These are phyloP conservation scores for Drosophila acutilabella DNA, from an alignment of 2,888 invertebrate species.

Conservation along the genomic window DNA sequence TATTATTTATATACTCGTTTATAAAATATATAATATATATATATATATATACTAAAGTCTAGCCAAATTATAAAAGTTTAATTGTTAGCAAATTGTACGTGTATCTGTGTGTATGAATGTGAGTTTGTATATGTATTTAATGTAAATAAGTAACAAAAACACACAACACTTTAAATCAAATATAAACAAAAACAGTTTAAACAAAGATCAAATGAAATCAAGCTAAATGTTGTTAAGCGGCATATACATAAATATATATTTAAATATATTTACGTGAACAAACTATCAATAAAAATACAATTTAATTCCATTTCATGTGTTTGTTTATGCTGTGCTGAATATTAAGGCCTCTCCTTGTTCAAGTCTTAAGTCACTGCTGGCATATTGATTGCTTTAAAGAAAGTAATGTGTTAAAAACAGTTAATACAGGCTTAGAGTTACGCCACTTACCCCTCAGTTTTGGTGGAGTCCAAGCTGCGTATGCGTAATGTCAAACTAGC, in stretches of 20 bases:
- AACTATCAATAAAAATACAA: slow-evolving; percentile 48
- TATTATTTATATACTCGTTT: slow-evolving; percentile 12
- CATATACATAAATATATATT: slow-evolving; percentile 11
- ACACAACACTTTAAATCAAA: slow-evolving; percentile 25
- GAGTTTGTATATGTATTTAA: slow-evolving; percentile 35
- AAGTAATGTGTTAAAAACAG: not conserved
- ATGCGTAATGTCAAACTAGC: slow-evolving; percentile 40
- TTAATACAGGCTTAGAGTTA: not conserved
- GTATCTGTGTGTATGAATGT: slow-evolving; percentile 39
- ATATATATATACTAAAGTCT: slow-evolving; percentile 37
- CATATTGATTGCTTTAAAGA: slow-evolving; percentile 10
- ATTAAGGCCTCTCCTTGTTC: slow-evolving; percentile 50
- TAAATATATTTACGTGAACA: slow-evolving; percentile 35
- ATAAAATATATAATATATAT: not conserved
- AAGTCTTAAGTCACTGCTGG: slow-evolving; percentile 13
- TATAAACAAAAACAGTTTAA: slow-evolving; percentile 5
- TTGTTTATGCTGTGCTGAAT: slow-evolving; percentile 28
- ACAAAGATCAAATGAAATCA: slow-evolving; percentile 13
- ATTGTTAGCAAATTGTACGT: slow-evolving; percentile 55
- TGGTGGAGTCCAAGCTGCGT: slow-evolving; percentile 50
- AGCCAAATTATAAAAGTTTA: slow-evolving; percentile 68
- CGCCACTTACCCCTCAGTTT: slow-evolving; percentile 44
- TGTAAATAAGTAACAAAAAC: slow-evolving; percentile 46
- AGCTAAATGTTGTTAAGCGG: slow-evolving; percentile 66
- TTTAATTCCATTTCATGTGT: slow-evolving; percentile 9